These are phyloP conservation scores for Tetrao urogallus DNA, from an alignment of 2,113 vertebrate genomes.

Conservation along the genomic window DNA sequence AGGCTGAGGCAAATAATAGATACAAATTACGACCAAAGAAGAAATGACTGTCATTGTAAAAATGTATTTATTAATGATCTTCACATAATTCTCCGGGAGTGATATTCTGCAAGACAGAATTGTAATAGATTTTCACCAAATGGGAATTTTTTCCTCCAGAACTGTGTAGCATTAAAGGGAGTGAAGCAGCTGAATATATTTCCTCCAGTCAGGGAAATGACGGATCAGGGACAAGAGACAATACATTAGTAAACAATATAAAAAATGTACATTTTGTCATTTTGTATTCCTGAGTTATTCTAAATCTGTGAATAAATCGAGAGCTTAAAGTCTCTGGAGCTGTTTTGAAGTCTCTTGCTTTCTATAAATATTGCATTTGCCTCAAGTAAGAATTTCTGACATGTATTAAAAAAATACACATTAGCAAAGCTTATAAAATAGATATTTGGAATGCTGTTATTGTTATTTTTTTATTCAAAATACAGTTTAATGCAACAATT, in stretches of 20 bases:
- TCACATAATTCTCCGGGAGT: constrained; percentile 57
- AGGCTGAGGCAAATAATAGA: constrained; percentile 27
- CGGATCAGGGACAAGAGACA: constrained; percentile 70
- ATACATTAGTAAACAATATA: constrained; percentile 73
- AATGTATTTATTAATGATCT: constrained; percentile 70
- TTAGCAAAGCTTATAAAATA: constrained; percentile 75
- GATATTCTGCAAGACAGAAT: constrained; percentile 64
- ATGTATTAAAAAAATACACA: constrained; percentile 75
- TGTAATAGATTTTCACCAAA: constrained; percentile 71
- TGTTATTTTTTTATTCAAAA: constrained; percentile 74
- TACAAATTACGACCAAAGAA: constrained; percentile 64
- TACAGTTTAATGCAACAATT: constrained; percentile 75
- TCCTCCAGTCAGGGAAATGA: constrained; percentile 69
- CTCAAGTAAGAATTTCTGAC: constrained; percentile 74
- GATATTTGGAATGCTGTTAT: constrained; percentile 69
- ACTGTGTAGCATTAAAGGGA: constrained; percentile 67
- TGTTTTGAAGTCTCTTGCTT: constrained; percentile 76
- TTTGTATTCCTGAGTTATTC: constrained; percentile 74
- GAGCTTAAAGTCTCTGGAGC: constrained; percentile 70
- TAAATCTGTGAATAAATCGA: constrained; percentile 70
- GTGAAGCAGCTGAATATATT: constrained; percentile 56
- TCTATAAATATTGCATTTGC: constrained; percentile 77
- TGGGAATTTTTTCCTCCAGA: constrained; percentile 74
- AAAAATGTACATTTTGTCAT: constrained; percentile 76
- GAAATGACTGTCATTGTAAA: constrained; percentile 55